These are phyloP conservation scores for Pantala flavescens DNA, from an alignment of 1,140 invertebrate genomes.

Conservation along the genomic window DNA sequence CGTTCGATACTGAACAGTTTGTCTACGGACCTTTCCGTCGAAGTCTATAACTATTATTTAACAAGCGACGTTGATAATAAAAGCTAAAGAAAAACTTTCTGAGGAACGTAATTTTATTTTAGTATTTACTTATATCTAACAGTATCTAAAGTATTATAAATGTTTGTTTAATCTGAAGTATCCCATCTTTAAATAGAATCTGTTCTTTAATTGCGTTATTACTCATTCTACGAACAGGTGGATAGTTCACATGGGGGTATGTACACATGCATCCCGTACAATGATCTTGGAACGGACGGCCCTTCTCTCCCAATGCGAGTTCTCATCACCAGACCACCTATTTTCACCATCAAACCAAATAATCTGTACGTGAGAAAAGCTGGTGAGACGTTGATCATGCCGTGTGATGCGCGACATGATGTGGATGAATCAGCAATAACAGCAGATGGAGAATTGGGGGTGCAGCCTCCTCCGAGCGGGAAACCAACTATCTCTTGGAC, in stretches of 20 bases:
- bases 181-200: too few relatives aligned
- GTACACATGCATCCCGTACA: conserved; percentile 88
- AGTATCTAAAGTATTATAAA: too few relatives aligned
- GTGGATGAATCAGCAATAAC: conserved; percentile 23
- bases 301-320: conserved; percentile 77
- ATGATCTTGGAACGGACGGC: conserved; percentile 73
- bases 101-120: too few relatives aligned
- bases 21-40: too few relatives aligned
- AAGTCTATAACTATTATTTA: too few relatives aligned
- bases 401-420: conserved; percentile 67
- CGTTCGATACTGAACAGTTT: too few relatives aligned
- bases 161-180: too few relatives aligned
- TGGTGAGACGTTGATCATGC: conserved; percentile 70
- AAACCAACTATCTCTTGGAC: not conserved
- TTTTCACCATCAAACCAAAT: conserved; percentile 63
- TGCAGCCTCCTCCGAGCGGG: not conserved
- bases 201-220: too few relatives aligned
- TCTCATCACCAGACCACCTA: conserved; percentile 73
- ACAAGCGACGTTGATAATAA: too few relatives aligned
- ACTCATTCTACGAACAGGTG: conserved; percentile 38
- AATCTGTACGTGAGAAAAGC: conserved; percentile 69
- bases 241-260: conserved; percentile 65
- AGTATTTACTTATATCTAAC: too few relatives aligned
- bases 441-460: not conserved
- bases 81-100: too few relatives aligned